Conservation (phyloP, 2,113 vertebrate species). For the Pardalotus punctatus region DNA sequence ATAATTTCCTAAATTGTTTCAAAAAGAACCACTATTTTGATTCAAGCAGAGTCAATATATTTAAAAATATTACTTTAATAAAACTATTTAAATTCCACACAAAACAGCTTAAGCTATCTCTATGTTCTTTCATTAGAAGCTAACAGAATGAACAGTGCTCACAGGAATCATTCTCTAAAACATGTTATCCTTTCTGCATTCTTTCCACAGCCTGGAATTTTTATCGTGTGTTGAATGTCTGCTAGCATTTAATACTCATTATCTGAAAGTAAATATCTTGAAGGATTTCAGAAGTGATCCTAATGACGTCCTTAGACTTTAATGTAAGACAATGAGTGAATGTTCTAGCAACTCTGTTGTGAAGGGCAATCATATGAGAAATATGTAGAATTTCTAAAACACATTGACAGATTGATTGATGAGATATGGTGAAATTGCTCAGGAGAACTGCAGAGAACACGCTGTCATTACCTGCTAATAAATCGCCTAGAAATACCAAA, state of each 20-base stretch:
- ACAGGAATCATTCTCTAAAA: not conserved
- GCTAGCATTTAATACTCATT: constrained; percentile 11
- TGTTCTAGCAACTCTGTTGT: not conserved
- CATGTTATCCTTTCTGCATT: not conserved
- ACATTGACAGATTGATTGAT: constrained; percentile 2
- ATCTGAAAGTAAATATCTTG: constrained; percentile 3
- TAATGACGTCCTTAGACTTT: not conserved
- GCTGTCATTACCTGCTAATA: constrained; percentile 11
- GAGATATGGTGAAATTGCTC: not conserved
- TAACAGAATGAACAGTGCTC: not conserved
- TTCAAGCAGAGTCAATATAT: not conserved
- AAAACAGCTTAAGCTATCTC: not conserved
- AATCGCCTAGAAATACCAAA: not conserved
- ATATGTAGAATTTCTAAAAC: not conserved
- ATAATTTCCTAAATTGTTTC: not conserved
- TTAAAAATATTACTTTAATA: not conserved
- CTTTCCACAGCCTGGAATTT: not conserved
- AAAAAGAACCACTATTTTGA: not conserved
- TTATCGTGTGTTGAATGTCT: not conserved
- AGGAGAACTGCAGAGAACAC: not conserved
- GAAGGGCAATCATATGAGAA: not conserved
- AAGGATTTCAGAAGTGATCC: not conserved
- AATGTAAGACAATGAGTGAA: not conserved
- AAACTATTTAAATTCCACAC: not conserved
- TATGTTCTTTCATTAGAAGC: not conserved